Evolutionary conservation across 2,888 invertebrate genomes (phyloP).

Genomic region (Chromoteleia sp.): DNA sequence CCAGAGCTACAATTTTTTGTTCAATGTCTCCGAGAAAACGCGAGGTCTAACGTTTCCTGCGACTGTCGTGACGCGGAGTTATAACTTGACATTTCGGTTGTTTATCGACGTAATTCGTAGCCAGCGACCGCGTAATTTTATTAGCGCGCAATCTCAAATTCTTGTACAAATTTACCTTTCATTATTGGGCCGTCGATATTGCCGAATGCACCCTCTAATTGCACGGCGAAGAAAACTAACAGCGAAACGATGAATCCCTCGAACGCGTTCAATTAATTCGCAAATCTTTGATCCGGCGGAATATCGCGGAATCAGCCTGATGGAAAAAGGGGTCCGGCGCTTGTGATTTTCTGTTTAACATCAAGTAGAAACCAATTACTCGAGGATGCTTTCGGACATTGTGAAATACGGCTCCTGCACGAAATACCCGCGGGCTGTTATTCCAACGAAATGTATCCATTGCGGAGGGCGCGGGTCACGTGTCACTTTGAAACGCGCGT

Average conservation of each 20-base stretch:
- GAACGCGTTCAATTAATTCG: conserved; percentile 71
- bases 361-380: conserved; percentile 84
- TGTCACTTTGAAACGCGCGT: conserved; percentile 76
- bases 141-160: conserved; percentile 47
- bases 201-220: conserved; percentile 61
- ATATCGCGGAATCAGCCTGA: conserved; percentile 79
- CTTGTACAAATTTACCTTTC: conserved; percentile 63
- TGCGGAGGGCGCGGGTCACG: conserved; percentile 79
- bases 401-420: conserved; percentile 45
- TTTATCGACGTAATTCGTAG: conserved; percentile 20
- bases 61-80: conserved; percentile 17
- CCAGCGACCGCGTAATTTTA: conserved; percentile 47
- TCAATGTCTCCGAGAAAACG: conserved; percentile 36
- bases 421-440: conserved; percentile 75
- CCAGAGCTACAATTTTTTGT: conserved; percentile 39
- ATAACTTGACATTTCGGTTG: conserved; percentile 11
- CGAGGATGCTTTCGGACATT: conserved; percentile 76
- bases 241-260: conserved; percentile 62
- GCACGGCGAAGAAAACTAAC: conserved; percentile 61
- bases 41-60: conserved; percentile 19
- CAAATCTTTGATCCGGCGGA: conserved; percentile 78
- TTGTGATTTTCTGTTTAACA: conserved; percentile 78
- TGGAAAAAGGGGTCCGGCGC: conserved; percentile 78
- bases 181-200: conserved; percentile 55
- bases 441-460: conserved; percentile 81